phyloP scores from a whole-genome alignment of 2,797 vertebrate species.

The Onychomys arenicola region DNA sequence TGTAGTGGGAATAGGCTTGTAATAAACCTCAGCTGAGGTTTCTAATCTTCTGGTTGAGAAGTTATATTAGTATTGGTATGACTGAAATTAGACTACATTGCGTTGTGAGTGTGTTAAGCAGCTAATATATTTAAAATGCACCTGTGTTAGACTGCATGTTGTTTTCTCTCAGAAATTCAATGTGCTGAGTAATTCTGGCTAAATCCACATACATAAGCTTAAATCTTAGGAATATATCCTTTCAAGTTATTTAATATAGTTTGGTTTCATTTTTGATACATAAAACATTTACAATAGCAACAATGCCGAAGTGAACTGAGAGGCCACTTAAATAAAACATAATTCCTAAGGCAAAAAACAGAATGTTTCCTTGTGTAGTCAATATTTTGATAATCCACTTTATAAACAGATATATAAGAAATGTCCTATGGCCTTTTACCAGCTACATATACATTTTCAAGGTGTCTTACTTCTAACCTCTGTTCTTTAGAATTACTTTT shows the following conservation, averaged over 20 bases:
- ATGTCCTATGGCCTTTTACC: background rate
- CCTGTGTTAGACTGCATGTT: background rate
- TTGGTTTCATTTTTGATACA: slow-evolving; percentile 52
- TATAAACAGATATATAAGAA: slow-evolving; percentile 13
- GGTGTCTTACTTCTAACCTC: slow-evolving; percentile 84
- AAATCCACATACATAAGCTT: background rate
- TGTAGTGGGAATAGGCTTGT: background rate
- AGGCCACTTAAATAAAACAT: background rate
- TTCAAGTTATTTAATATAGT: slow-evolving; percentile 51
- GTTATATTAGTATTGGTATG: background rate
- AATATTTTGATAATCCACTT: slow-evolving; percentile 64
- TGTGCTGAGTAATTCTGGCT: background rate
- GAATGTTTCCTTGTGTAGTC: background rate
- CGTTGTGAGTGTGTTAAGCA: background rate
- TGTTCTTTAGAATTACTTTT: slow-evolving; percentile 83
- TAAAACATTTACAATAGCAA: slow-evolving; percentile 55
- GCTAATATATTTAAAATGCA: background rate
- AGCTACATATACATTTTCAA: slow-evolving; percentile 57
- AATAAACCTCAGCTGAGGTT: background rate
- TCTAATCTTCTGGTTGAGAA: background rate
- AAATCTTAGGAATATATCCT: background rate
- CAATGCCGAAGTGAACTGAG: slow-evolving; percentile 52
- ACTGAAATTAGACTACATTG: background rate
- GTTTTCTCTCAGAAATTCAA: background rate
- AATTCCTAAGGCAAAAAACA: background rate